Base-by-base conservation (phyloP, 2,888 invertebrate species). In the Drosophila antonietae region DNA sequence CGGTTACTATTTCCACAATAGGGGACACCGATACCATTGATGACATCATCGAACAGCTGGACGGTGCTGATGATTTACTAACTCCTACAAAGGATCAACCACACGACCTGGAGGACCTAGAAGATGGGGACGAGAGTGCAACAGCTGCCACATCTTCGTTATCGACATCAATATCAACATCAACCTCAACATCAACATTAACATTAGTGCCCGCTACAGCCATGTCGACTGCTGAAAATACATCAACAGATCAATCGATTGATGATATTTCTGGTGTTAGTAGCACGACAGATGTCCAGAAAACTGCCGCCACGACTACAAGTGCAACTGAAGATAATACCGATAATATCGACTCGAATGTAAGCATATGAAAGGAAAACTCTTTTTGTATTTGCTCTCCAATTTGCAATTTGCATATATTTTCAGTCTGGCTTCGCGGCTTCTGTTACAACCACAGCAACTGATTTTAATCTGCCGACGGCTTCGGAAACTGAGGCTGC, bases 31-130 rank as follows among this genome's bases (percentile, higher is more conserved):
- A 91, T 70, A 84, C 91, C 6, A 91, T 92, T 66, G 92, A 92
- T 62, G 92, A 92, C 69, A 92, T 92, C 23, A 92, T 92, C 37
- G 90, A 92, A 82, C 89, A 93, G 81, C 81, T 92, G 68, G 90
- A 93, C 90, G 91, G 91, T 23, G 86, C 88, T 7, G 64, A 67
- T 5, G 92, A 92, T 67, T 55, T 79, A 15, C 41, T 78, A 1
- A 68, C 66, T 4, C 37, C 53, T 9, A 39, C 44, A 20, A 71
- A 59, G 37, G 62, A 73, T 2, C n/a, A 47, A 2, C 43, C 44
- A 2, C 47, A 59, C 8, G 59, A 60, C 6, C 20, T 55, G 6
- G 80, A 81, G 44, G 76, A 80, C 14, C 76, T 80, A 23, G 63
- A 52, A 1, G 39, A 74, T 60, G 77, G 10, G 28, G 28, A 28